A percentile compares a stretch with the other conserved stretches of the same genome.
Conservation (phyloP, 2,113 vertebrate species). For the Microcebus murinus region DNA sequence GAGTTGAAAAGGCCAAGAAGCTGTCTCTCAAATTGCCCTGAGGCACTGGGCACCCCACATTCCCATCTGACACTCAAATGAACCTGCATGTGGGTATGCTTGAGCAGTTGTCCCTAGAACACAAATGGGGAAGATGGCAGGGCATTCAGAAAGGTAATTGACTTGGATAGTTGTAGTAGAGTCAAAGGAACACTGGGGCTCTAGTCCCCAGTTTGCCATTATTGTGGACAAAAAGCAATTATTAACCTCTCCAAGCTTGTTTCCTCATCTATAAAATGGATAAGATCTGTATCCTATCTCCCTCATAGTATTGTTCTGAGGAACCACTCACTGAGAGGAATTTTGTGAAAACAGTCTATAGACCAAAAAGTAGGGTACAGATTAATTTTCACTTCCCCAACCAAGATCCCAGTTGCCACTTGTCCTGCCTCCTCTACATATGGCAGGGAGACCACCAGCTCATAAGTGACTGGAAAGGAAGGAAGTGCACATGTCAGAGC, state of each 20-base stretch:
- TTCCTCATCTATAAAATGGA: not conserved
- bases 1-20: constrained; percentile 13
- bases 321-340: not conserved
- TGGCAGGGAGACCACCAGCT: not conserved
- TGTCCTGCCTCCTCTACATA: not conserved
- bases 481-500: not conserved
- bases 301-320: not conserved
- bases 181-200: not conserved
- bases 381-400: not conserved
- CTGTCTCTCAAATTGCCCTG: not conserved
- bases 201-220: not conserved
- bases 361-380: not conserved
- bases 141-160: not conserved
- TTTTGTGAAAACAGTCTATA: not conserved
- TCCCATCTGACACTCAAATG: not conserved
- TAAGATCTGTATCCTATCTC: not conserved
- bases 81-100: not conserved
- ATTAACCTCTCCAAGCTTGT: not conserved
- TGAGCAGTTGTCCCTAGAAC: not conserved
- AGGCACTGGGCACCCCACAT: not conserved
- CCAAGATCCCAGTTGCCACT: not conserved
- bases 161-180: not conserved
- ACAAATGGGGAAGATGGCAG: not conserved
- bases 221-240: not conserved
- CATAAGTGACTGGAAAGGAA: constrained; percentile 15